Base-by-base conservation (phyloP, 2,113 vertebrate genomes). In the Phyllostomus discolor region DNA sequence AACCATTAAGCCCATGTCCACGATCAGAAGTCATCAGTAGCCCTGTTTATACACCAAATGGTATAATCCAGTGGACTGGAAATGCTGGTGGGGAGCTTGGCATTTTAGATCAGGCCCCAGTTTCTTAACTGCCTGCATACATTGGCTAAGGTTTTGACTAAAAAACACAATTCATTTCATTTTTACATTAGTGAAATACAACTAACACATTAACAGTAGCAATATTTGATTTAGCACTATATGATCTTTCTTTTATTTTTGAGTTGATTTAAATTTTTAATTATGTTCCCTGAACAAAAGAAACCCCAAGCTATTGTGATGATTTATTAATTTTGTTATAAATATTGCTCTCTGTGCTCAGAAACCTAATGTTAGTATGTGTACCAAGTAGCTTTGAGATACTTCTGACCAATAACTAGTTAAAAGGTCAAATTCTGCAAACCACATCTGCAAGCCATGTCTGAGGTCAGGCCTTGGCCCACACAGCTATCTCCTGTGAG, bases 381-480 rank as follows among this genome's bases (percentile, higher is more conserved):
- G 24, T 19, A 66, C 10, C 33, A 15, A 9, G 11, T 43, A 7
- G 6, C 10, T 82, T 87, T 4, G 0, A 57, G 8, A 20, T 31
- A 75, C 4, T 64, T 2, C 12, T 90, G 46, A 17, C 5, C 6
- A 62, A 20, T n/a, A 52, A 76, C 52, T 75, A 70, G 26, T 15
- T 28, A 41, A 46, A 92, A 93, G 50, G 7, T 26, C 50, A 91
- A 91, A 81, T 89, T 78, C 59, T 94, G 11, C 24, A 4, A 62
- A 9, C 59, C 4, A 1, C 10, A 10, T 62, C 59, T 12, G 59
- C 24, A 4, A 62, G 24, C 59, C 4, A 1, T 28, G 26, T 62
- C 59, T 12, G 59, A 26, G 59, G 11, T 10, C 41, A 19, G 5
- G 52, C 7, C 12, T 16, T 78, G n/a, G 89, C 26, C 7, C 10